phyloP scores from a whole-genome alignment of 2,888 invertebrate species.

The Thereva nobilitata region DNA sequence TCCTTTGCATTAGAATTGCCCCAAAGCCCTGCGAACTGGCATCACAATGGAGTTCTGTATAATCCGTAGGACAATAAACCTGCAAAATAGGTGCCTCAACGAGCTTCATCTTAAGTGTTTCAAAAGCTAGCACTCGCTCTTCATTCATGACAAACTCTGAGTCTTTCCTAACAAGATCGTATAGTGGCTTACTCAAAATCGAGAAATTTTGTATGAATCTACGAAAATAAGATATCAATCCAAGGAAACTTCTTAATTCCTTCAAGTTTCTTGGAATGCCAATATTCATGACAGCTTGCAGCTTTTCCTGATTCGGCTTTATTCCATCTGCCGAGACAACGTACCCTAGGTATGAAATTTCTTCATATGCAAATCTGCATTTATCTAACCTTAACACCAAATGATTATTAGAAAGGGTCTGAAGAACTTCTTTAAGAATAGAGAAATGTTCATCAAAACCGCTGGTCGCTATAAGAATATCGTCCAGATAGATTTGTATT shows the following conservation, averaged over 20 bases:
- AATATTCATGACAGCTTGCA: too few relatives aligned
- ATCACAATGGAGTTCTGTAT: not conserved
- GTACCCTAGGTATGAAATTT: too few relatives aligned
- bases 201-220: conserved; percentile 2
- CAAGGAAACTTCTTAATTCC: not conserved
- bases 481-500: too few relatives aligned
- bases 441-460: too few relatives aligned
- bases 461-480: too few relatives aligned
- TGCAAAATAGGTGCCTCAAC: not conserved
- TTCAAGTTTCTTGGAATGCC: not conserved
- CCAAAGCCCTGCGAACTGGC: not conserved
- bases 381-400: too few relatives aligned
- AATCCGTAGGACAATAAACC: not conserved
- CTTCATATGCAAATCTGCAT: too few relatives aligned
- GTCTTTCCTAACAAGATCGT: not conserved
- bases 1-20: not conserved
- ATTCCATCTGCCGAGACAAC: too few relatives aligned
- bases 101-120: not conserved
- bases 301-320: too few relatives aligned
- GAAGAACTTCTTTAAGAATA: too few relatives aligned
- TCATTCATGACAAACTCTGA: not conserved
- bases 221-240: not conserved
- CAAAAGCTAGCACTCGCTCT: not conserved
- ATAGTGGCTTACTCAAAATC: not conserved
- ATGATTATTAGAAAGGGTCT: too few relatives aligned